Evolutionary conservation across 2,797 vertebrate genomes (phyloP).

Genomic region (Borostomias antarcticus): DNA sequence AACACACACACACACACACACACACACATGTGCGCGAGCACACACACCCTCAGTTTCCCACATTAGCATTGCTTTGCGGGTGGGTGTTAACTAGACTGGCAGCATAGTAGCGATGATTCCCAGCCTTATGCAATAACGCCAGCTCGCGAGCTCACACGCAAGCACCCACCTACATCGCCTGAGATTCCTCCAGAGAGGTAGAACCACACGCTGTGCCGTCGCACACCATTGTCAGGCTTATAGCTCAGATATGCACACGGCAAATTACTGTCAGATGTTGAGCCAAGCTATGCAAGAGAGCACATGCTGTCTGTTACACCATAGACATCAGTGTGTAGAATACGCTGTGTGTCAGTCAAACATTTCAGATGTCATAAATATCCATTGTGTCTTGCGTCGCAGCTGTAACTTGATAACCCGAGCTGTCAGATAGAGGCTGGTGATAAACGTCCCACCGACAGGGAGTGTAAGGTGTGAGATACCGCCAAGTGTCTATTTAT

Average conservation of each 20-base stretch:
- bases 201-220: conserved; percentile 32
- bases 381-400: not conserved
- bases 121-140: conserved; percentile 38
- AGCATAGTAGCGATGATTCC: conserved; percentile 30
- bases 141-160: conserved; percentile 20
- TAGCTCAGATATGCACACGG: conserved; percentile 33
- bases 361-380: conserved; percentile 2
- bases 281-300: not conserved
- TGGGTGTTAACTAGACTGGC: conserved; percentile 30
- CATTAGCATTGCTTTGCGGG: conserved; percentile 24
- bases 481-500: not conserved
- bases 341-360: not conserved
- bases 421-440: not conserved
- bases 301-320: not conserved
- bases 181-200: conserved; percentile 52
- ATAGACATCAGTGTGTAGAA: not conserved
- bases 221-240: conserved; percentile 27
- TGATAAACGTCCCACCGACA: not conserved
- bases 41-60: conserved; percentile 22
- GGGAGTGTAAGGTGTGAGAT: not conserved
- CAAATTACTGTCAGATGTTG: conserved; percentile 11
- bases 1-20: conserved; percentile 1
- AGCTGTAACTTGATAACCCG: not conserved
- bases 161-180: conserved; percentile 34
- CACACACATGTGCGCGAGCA: not conserved